Percentiles rank a stretch among this genome's conserved stretches.
phyloP scores from a whole-genome alignment of 1,140 invertebrate genomes.

The Microplitis demolitor region DNA sequence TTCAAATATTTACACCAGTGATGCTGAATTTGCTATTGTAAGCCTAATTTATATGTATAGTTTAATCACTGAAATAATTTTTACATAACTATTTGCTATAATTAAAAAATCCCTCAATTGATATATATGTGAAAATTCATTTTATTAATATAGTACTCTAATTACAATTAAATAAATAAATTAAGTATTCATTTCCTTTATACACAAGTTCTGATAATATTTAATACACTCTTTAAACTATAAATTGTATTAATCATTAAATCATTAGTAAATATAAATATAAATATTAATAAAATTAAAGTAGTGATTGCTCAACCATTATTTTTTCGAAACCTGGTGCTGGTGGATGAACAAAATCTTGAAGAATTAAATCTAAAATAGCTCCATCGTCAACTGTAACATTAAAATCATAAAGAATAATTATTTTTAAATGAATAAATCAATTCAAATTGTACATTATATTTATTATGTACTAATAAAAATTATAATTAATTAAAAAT shows the following conservation, averaged over 20 bases:
- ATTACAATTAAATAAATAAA: no score
- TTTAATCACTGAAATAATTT: no score
- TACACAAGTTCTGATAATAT: neutral
- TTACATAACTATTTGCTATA: no score
- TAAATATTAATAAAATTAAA: conserved; percentile 67
- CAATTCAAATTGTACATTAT: no score
- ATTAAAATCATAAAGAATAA: conserved; percentile 27
- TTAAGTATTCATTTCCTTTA: neutral
- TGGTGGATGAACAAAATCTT: conserved; percentile 82
- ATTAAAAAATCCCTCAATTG: no score
- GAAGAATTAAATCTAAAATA: conserved; percentile 92
- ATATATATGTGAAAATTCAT: no score
- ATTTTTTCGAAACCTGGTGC: conserved; percentile 94
- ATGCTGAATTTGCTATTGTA: no score
- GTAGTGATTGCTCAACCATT: conserved; percentile 94
- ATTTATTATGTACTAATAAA: neutral
- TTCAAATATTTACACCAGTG: no score
- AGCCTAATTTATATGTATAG: no score
- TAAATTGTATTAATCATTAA: conserved; percentile 24
- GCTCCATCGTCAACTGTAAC: conserved; percentile 95
- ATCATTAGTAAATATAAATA: conserved; percentile 29
- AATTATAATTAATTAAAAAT: conserved; percentile 1
- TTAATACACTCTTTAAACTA: neutral
- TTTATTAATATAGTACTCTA: no score
- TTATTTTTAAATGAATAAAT: conserved; percentile 6